Conservation (phyloP, 2,888 invertebrate genomes). For the Cheilosia vernalis region DNA sequence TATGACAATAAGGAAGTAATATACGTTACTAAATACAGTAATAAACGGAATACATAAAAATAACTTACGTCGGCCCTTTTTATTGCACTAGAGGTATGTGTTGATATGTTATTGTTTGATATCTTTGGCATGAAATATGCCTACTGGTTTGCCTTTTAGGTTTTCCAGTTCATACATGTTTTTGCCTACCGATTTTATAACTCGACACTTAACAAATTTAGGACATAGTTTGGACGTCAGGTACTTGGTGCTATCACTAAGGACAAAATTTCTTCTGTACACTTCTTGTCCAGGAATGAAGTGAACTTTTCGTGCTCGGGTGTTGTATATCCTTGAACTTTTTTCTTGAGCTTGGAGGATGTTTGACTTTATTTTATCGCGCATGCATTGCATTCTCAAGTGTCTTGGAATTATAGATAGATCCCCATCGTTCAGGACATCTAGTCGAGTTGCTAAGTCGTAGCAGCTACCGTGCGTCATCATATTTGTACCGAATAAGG, state of each 20-base stretch:
- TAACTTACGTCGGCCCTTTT: too few relatives aligned
- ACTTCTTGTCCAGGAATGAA: neutral
- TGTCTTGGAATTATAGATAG: neutral
- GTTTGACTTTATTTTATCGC: slow-evolving; percentile 3
- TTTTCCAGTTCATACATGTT: neutral
- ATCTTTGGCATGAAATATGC: neutral
- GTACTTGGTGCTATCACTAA: neutral
- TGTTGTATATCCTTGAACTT: slow-evolving; percentile 2
- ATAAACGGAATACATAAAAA: too few relatives aligned
- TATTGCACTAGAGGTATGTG: too few relatives aligned
- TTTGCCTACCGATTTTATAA: neutral
- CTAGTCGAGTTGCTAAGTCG: too few relatives aligned
- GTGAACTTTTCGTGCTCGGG: neutral
- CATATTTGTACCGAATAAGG: too few relatives aligned
- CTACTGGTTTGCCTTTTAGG: neutral
- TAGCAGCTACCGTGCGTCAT: too few relatives aligned
- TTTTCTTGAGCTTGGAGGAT: slow-evolving; percentile 35
- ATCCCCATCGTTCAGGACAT: neutral
- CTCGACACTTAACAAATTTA: neutral
- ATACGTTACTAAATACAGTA: too few relatives aligned
- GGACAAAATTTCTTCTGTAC: neutral
- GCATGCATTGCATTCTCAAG: neutral
- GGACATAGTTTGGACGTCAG: neutral
- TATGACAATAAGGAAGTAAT: too few relatives aligned
- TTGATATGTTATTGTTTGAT: neutral